Conservation (phyloP, 2,113 vertebrate species). For the Corapipo altera region DNA sequence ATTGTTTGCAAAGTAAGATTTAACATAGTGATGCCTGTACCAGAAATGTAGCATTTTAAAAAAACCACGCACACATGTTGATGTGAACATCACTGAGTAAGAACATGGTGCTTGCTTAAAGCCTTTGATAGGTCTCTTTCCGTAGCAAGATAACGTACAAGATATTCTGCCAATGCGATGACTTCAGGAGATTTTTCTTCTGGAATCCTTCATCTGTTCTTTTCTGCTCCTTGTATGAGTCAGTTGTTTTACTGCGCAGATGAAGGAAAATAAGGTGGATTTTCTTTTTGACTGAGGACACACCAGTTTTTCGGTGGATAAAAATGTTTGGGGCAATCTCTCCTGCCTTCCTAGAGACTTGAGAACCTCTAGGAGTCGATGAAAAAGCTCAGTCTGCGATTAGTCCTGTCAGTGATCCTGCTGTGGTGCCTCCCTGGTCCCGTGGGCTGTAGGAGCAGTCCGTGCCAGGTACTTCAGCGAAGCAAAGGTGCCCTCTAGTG, state of each 20-base stretch:
- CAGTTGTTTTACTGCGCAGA: neutral
- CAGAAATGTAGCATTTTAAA: neutral
- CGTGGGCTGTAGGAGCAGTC: neutral
- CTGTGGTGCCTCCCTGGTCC: neutral
- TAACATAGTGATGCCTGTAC: neutral
- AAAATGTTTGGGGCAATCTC: neutral
- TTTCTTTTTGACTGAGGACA: neutral
- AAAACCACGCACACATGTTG: rapidly evolving
- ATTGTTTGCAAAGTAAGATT: neutral
- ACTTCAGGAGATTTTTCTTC: neutral
- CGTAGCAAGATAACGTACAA: neutral
- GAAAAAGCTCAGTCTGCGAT: neutral
- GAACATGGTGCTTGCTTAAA: neutral
- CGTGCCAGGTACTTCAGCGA: neutral
- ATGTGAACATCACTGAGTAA: neutral
- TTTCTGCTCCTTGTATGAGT: neutral
- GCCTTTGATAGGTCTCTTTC: neutral
- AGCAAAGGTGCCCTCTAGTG: conserved; percentile 52
- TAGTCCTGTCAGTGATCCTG: neutral
- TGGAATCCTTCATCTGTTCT: neutral
- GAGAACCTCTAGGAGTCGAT: neutral
- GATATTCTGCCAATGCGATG: neutral
- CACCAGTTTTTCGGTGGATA: neutral
- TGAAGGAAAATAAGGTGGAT: neutral
- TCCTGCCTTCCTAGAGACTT: neutral